Evolutionary conservation across 2,888 invertebrate genomes (phyloP).

Genomic region (Lithophane semibrunnea): DNA sequence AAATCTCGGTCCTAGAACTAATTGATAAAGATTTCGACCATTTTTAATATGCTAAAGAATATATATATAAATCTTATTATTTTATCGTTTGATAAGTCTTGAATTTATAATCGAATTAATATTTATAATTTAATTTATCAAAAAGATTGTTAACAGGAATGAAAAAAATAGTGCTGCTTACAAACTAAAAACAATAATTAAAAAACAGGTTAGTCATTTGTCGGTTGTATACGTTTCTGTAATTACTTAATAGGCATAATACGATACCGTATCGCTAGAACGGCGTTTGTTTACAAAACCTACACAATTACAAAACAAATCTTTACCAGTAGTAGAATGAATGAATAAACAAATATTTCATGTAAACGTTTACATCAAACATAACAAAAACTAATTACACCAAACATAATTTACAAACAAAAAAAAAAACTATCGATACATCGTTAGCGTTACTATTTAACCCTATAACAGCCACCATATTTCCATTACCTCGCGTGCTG

Average conservation of each 20-base stretch:
- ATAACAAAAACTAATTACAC: background rate
- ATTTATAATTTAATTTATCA: too few relatives aligned
- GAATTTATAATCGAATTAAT: background rate
- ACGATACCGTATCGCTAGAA: too few relatives aligned
- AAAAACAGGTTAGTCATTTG: too few relatives aligned
- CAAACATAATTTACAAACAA: conserved; percentile 2
- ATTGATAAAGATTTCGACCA: background rate
- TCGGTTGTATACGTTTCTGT: too few relatives aligned
- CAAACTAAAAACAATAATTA: too few relatives aligned
- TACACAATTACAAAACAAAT: too few relatives aligned
- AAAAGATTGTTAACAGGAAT: too few relatives aligned
- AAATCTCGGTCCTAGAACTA: background rate
- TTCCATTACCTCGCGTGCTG: conserved; percentile 43
- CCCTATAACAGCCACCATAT: conserved; percentile 8
- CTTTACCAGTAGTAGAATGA: too few relatives aligned
- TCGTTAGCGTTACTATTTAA: conserved; percentile 36
- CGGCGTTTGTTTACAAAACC: too few relatives aligned
- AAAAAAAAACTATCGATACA: conserved; percentile 22
- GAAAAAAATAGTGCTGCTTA: too few relatives aligned
- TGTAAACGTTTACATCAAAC: background rate
- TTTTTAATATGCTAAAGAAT: background rate
- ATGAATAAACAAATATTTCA: background rate
- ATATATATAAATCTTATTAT: background rate
- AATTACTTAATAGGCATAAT: too few relatives aligned
- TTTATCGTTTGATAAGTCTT: background rate